Evolutionary conservation across 2,113 vertebrate species (phyloP), one percentile per base, ranked within the genome.

Genomic region (Coregonus clupeaformis): DNA sequence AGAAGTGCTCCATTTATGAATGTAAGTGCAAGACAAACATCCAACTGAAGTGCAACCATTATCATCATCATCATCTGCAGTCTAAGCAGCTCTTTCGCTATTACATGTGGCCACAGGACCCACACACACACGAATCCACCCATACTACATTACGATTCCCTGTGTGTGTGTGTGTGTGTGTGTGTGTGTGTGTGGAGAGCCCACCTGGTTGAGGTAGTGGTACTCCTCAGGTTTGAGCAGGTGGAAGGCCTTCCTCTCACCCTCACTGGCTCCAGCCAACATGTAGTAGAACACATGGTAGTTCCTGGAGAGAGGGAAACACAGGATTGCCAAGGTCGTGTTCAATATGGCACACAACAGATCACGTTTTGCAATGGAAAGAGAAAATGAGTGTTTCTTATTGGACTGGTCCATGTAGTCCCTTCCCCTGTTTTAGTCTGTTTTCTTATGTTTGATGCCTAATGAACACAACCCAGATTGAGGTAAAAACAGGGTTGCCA

Each of bases 221-320:
- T 64, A 64, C 62, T 64, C 62, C 62, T 98, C 96, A 45, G 97
- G 96, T 74, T 94, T 91, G 72, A 96, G 95, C 88, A 99, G 95
- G 71, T 98, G 96, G 84, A 98, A 99, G 1, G 94, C 87, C 81
- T 92, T 93, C 86, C 94, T 95, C 87, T 98, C 97, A 32, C 97
- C 96, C 79, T 98, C 96, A 66, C 93, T 97, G 27, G 96, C 95
- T 91, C 97, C 97, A 47, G 97, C 96, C 92, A 98, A 89, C 62
- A 98, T 94, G 91, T 98, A 98, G 91, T 99, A 99, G 88, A 99
- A 99, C 45, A 99, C 97, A 77, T 99, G 97, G 89, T 99, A 99
- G 93, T 98, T 99, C 92, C 97, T 99, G 87, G 36, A 20, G 66
- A 14, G 30, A 27, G 18, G 24, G 64, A 12, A 27, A 24, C 20